phyloP scores from a whole-genome alignment of 2,888 invertebrate genomes.

The Pyrrhia umbra region DNA sequence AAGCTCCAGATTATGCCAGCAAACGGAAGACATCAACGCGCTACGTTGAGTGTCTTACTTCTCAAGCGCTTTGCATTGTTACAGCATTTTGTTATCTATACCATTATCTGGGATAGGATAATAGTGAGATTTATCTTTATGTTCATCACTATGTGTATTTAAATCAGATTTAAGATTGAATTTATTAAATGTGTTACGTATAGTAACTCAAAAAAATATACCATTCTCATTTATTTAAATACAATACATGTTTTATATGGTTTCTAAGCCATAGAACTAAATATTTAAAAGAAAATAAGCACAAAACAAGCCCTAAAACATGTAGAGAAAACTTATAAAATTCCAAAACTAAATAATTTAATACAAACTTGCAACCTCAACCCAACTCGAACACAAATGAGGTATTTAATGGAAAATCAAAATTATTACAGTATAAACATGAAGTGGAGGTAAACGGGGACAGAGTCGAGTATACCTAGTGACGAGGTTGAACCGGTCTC shows the following conservation, averaged over 20 bases:
- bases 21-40: conserved; percentile 88
- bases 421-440: conserved; percentile 65
- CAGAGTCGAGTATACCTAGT: conserved; percentile 75
- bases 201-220: no score
- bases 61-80: conserved; percentile 46
- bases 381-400: conserved; percentile 10
- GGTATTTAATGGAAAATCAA: conserved; percentile 56
- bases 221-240: no score
- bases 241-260: no score
- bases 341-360: neutral
- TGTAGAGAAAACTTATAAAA: no score
- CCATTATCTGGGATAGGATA: conserved; percentile 30
- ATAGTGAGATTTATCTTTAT: conserved; percentile 20
- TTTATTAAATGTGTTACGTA: neutral
- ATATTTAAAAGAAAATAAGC: no score
- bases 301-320: no score
- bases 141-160: neutral
- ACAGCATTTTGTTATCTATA: conserved; percentile 39
- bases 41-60: conserved; percentile 62
- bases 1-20: conserved; percentile 70
- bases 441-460: conserved; percentile 80
- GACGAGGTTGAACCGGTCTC: conserved; percentile 78
- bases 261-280: no score
- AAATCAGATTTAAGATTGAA: neutral
- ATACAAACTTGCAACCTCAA: neutral